Evolutionary conservation across 2,888 invertebrate genomes (phyloP).

Genomic region (Lathronympha strigana): DNA sequence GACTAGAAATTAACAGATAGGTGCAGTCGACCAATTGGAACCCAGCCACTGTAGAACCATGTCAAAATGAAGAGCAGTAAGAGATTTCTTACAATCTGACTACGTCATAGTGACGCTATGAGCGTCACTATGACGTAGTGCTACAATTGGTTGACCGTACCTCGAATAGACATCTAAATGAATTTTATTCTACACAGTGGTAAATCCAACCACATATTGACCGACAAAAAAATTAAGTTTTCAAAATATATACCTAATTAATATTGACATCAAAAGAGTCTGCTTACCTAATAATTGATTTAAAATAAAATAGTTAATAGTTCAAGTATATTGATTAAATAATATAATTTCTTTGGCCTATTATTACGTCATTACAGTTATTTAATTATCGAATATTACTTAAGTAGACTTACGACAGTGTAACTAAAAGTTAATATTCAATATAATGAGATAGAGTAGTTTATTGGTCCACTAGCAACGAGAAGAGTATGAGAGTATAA

Average conservation of each 20-base stretch:
- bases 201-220: slow-evolving; percentile 3
- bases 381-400: slow-evolving; percentile 33
- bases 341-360: slow-evolving; percentile 41
- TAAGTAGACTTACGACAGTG: slow-evolving; percentile 29
- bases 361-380: slow-evolving; percentile 42
- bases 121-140: no score
- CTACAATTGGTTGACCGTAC: no score
- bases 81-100: no score
- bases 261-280: slow-evolving; percentile 48
- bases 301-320: slow-evolving; percentile 40
- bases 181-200: slow-evolving; percentile 16
- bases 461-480: slow-evolving; percentile 65
- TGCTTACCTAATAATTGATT: slow-evolving; percentile 43
- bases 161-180: slow-evolving; percentile 54
- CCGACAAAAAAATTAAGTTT: slow-evolving; percentile 24
- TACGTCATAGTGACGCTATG: no score
- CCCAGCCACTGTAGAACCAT: no score
- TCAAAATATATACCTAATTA: slow-evolving; percentile 39
- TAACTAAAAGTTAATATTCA: slow-evolving; percentile 37
- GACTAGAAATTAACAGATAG: slow-evolving; percentile 70
- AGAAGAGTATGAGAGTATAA: slow-evolving; percentile 48
- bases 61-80: no score
- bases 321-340: slow-evolving; percentile 43
- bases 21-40: no score
- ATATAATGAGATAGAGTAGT: slow-evolving; percentile 48